Base-by-base conservation (phyloP, 2,797 vertebrate species). In the Dipus sagitta region DNA sequence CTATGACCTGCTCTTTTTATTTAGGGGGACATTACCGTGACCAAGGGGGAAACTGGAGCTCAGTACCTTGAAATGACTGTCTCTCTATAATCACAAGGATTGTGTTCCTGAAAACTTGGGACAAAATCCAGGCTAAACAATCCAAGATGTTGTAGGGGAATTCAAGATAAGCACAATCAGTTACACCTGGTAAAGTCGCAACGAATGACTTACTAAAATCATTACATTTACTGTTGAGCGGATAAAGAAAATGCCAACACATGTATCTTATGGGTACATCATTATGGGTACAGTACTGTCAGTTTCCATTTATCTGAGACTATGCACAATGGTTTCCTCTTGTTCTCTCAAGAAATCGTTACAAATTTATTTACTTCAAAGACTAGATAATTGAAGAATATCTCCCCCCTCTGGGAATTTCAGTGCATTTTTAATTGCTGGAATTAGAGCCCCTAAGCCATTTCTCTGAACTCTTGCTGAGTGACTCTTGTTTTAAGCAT, bases 391-490 rank as follows among this genome's bases (percentile, higher is more conserved):
- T 79, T 95, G 76, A 94, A 72, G 72, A 92, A 81, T 58, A 86
- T 60, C n/a, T 1, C 15, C 80, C 10, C 38, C 15, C 38, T 15
- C 85, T 62, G 72, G 60, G 6, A 68, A 18, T 71, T 83, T 81
- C 72, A 90, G 75, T 93, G 90, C 8, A 72, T 93, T 91, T 95
- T 90, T 90, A 88, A 90, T 92, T 96, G 72, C 62, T 90, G 60
- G 75, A 86, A 67, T 90, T 88, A 79, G 17, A 76, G 60, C 81
- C 67, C 54, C 83, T 82, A 90, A 71, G 54, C 14, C 4, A 42
- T 83, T 92, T 38, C 78, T 94, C 60, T 88, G 93, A 92, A 90
- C 76, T 88, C 52, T 77, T 24, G 62, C 74, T 71, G 75, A 90
- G 47, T 94, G 88, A 90, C 58, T 95, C 32, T 68, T 91, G 76